Evolutionary conservation across 1,140 invertebrate genomes (phyloP).

Genomic region (Drosophila repletoides): DNA sequence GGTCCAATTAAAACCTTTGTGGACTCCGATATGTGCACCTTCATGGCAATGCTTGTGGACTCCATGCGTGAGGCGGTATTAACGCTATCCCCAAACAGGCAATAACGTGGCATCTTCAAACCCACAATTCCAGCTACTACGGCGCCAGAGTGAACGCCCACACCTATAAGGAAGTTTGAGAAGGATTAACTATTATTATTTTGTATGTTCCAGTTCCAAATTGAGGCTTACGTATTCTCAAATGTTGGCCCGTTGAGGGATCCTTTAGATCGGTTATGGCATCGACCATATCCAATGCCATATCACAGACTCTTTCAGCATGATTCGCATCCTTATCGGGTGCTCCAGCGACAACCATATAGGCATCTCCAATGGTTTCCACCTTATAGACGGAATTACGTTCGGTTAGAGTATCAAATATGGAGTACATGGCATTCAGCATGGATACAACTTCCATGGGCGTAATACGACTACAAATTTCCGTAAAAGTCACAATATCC

Average conservation of each 20-base stretch:
- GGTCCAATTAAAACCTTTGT: conserved; percentile 90
- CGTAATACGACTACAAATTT: conserved; percentile 96
- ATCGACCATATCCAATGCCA: conserved; percentile 98
- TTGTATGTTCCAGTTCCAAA: background rate
- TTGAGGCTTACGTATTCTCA: conserved; percentile 88
- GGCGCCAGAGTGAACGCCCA: conserved; percentile 94
- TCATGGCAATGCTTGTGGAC: conserved; percentile 94
- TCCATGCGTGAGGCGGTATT: conserved; percentile 97
- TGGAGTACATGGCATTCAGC: conserved; percentile 97
- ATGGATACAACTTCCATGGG: conserved; percentile 99
- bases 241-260: conserved; percentile 93
- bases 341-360: conserved; percentile 98
- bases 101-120: conserved; percentile 94
- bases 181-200: background rate
- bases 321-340: conserved; percentile 95
- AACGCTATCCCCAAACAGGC: conserved; percentile 94
- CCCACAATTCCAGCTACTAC: conserved; percentile 98
- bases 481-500: conserved; percentile 98
- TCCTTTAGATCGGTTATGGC: conserved; percentile 95
- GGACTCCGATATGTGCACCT: conserved; percentile 96
- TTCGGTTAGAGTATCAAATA: conserved; percentile 96
- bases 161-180: conserved; percentile 77
- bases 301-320: conserved; percentile 96
- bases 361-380: conserved; percentile 98
- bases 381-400: conserved; percentile 97